phyloP scores from a whole-genome alignment of 1,140 invertebrate genomes.

The Cephus cinctus region DNA sequence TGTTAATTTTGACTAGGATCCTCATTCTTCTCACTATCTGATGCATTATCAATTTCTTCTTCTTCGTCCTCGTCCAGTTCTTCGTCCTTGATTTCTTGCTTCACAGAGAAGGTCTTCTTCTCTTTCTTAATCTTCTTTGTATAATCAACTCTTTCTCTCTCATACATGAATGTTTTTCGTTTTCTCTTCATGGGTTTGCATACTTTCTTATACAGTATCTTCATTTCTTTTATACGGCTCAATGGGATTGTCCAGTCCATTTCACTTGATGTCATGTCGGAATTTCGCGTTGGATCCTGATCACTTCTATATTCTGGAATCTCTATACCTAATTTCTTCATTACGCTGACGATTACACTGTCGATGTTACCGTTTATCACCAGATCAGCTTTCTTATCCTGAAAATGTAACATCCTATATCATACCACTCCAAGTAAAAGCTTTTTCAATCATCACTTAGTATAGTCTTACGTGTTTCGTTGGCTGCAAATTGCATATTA shows the following conservation, averaged over 20 bases:
- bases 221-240: constrained; percentile 55
- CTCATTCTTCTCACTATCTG: not conserved
- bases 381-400: constrained; percentile 91
- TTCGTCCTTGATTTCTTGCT: constrained; percentile 29
- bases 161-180: constrained; percentile 52
- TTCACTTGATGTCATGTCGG: constrained; percentile 38
- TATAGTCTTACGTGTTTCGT: constrained; percentile 87
- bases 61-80: not conserved
- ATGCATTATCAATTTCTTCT: too few species aligned
- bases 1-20: not conserved
- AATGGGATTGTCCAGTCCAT: constrained; percentile 65
- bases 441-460: constrained; percentile 6
- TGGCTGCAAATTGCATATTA: constrained; percentile 94
- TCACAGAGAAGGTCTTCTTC: constrained; percentile 36
- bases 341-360: constrained; percentile 75
- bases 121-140: constrained; percentile 31
- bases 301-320: constrained; percentile 69
- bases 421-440: constrained; percentile 1
- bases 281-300: constrained; percentile 67
- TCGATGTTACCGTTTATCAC: constrained; percentile 90
- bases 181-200: constrained; percentile 53
- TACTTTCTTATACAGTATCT: constrained; percentile 57
- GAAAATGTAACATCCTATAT: constrained; percentile 43
- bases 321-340: constrained; percentile 70
- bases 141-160: constrained; percentile 41